Percentiles rank a stretch among this genome's conserved stretches.
These are phyloP conservation scores for Falco novaeseelandiae DNA, from an alignment of 2,797 vertebrate genomes.

Conservation along the genomic window DNA sequence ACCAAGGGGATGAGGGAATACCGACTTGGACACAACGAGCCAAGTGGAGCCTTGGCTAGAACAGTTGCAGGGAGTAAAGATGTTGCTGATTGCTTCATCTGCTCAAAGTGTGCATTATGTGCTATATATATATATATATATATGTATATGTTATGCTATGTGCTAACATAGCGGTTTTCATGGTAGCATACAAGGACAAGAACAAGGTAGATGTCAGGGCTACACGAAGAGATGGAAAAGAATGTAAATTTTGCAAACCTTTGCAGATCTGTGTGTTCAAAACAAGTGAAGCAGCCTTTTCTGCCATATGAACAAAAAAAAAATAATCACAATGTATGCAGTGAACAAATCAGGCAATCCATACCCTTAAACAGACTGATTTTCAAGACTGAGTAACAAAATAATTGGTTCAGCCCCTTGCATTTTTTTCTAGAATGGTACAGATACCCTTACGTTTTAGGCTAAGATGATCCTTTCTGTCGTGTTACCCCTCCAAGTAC, in stretches of 20 bases:
- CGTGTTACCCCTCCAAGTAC: background rate
- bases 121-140: background rate
- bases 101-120: background rate
- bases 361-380: accelerated
- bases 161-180: background rate
- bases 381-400: background rate
- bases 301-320: background rate
- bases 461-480: background rate
- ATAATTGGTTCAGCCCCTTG: background rate
- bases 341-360: background rate
- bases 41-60: background rate
- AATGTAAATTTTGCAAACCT: background rate
- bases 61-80: background rate
- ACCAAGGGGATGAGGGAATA: conserved; percentile 46
- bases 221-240: background rate
- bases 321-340: no score
- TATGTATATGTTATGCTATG: accelerated
- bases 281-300: background rate
- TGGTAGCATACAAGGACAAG: background rate
- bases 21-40: background rate
- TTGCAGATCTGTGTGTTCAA: background rate
- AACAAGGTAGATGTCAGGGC: background rate
- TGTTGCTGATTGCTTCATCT: background rate
- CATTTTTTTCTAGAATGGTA: background rate
- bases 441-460: background rate